Conservation (phyloP, 2,113 vertebrate genomes). For the Oncorhynchus kisutch region DNA sequence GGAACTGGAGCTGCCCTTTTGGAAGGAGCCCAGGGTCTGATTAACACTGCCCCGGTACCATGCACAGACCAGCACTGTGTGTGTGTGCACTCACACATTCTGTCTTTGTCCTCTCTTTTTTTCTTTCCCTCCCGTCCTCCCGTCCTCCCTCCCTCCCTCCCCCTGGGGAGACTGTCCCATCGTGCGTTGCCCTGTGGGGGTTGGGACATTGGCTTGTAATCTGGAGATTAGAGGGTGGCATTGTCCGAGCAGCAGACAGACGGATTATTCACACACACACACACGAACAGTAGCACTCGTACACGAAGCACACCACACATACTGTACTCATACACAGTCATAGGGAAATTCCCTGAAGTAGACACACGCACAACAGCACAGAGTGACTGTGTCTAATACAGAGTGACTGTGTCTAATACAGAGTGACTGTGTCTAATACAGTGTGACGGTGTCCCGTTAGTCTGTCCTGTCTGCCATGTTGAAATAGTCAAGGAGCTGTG, state of each 20-base stretch:
- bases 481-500: conserved; percentile 41
- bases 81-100: conserved; percentile 9
- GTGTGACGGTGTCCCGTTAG: conserved; percentile 26
- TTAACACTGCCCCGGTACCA: conserved; percentile 17
- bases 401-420: too few relatives aligned
- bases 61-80: conserved; percentile 17
- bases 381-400: not conserved
- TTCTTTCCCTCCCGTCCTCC: not conserved
- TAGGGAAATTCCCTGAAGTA: not conserved
- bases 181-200: conserved; percentile 7
- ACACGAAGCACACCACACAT: not conserved
- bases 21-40: conserved; percentile 5
- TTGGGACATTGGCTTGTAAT: conserved; percentile 50
- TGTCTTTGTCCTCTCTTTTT: not conserved
- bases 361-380: not conserved
- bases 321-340: not conserved
- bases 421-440: not conserved
- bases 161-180: conserved; percentile 10
- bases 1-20: not conserved
- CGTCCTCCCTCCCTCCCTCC: too few relatives aligned
- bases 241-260: conserved; percentile 45
- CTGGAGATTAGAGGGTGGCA: conserved; percentile 47
- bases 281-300: not conserved
- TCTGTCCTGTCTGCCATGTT: conserved; percentile 10
- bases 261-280: conserved; percentile 34